Evolutionary conservation across 2,113 vertebrate species (phyloP).

Genomic region (Anseranas semipalmata): DNA sequence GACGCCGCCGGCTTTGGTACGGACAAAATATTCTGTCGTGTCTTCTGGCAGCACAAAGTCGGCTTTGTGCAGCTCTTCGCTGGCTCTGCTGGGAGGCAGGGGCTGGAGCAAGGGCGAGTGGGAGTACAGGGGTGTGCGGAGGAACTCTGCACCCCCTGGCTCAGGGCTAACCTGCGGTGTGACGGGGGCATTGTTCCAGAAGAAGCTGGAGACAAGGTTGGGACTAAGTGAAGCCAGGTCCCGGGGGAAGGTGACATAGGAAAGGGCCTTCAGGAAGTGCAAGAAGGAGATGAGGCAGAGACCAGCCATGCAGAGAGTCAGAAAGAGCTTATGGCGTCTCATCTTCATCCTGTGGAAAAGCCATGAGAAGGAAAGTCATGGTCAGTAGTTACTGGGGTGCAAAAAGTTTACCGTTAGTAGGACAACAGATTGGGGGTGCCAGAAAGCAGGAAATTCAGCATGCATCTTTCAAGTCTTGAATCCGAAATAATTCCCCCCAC

Average conservation of each 20-base stretch:
- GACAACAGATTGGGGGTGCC: not conserved
- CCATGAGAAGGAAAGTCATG: slow-evolving; percentile 16
- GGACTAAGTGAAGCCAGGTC: slow-evolving; percentile 96
- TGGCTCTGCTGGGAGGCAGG: slow-evolving; percentile 65
- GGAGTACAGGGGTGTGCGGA: slow-evolving; percentile 75
- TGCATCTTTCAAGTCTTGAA: not conserved
- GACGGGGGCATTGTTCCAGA: slow-evolving; percentile 90
- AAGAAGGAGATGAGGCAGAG: slow-evolving; percentile 99
- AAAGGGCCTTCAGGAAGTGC: slow-evolving; percentile 98
- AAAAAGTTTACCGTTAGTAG: not conserved
- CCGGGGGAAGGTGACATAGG: slow-evolving; percentile 94
- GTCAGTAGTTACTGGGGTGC: not conserved
- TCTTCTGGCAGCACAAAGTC: slow-evolving; percentile 86
- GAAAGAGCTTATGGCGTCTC: slow-evolving; percentile 97
- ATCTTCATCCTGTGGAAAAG: slow-evolving; percentile 92
- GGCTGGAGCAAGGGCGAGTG: slow-evolving; percentile 76
- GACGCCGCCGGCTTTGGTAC: slow-evolving; percentile 90
- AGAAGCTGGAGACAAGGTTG: slow-evolving; percentile 96
- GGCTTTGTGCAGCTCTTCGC: slow-evolving; percentile 80
- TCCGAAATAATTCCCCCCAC: not conserved
- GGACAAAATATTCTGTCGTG: slow-evolving; percentile 86
- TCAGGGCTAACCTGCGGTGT: slow-evolving; percentile 85
- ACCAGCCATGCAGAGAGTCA: slow-evolving; percentile 97
- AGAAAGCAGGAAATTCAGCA: not conserved
- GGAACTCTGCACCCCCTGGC: slow-evolving; percentile 77